phyloP scores from a whole-genome alignment of 2,797 vertebrate genomes.

The Liparis tanakae region DNA sequence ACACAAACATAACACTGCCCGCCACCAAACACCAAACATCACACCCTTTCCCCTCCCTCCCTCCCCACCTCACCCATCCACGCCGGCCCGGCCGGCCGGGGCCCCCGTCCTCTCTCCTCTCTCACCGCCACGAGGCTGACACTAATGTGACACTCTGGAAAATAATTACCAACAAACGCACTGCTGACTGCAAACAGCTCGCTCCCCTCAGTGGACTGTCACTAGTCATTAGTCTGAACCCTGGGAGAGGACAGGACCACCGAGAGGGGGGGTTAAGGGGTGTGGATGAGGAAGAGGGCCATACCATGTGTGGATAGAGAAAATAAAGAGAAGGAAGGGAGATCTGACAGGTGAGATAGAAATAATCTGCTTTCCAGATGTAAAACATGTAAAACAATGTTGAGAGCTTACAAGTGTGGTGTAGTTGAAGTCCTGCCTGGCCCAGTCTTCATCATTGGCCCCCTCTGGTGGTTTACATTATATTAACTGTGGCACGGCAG shows the following conservation, averaged over 20 bases:
- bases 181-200: slow-evolving; percentile 97
- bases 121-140: slow-evolving; percentile 94
- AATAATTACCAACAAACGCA: slow-evolving; percentile 99
- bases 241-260: slow-evolving; percentile 72
- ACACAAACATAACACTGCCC: slow-evolving; percentile 63
- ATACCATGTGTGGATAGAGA: slow-evolving; percentile 45
- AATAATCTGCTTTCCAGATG: slow-evolving; percentile 60
- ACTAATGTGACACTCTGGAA: slow-evolving; percentile 97
- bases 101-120: slow-evolving; percentile 84
- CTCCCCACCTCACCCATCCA: slow-evolving; percentile 52
- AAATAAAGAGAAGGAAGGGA: slow-evolving; percentile 52
- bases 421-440: background rate
- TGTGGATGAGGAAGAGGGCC: slow-evolving; percentile 42
- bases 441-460: slow-evolving; percentile 54
- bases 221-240: slow-evolving; percentile 93
- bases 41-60: slow-evolving; percentile 59
- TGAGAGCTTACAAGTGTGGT: slow-evolving; percentile 27
- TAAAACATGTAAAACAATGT: slow-evolving; percentile 61
- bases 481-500: slow-evolving; percentile 33
- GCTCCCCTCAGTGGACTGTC: slow-evolving; percentile 94
- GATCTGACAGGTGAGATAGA: slow-evolving; percentile 59
- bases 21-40: slow-evolving; percentile 74
- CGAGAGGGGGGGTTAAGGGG: slow-evolving; percentile 26
- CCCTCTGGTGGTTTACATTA: slow-evolving; percentile 71
- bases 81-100: slow-evolving; percentile 58